These are phyloP conservation scores for Laodelphax striatellus DNA, from an alignment of 1,140 invertebrate species.

Conservation along the genomic window DNA sequence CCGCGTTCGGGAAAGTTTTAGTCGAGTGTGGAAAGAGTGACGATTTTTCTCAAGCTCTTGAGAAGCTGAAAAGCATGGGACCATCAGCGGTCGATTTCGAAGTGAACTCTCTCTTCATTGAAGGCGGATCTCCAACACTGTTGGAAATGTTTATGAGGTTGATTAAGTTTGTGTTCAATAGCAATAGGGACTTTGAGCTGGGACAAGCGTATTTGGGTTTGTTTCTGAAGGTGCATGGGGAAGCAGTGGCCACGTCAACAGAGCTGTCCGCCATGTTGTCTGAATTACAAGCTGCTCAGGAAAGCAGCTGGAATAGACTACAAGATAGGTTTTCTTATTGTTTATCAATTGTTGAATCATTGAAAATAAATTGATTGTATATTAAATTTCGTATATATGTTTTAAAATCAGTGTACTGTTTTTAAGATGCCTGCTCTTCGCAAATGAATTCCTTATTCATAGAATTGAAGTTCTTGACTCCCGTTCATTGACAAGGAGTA, in stretches of 20 bases:
- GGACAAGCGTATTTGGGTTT: constrained; percentile 82
- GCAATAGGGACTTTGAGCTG: constrained; percentile 81
- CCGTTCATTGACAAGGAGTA: too few species aligned
- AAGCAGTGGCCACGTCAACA: constrained; percentile 42
- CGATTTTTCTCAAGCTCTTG: constrained; percentile 44
- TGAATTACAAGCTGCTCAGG: constrained; percentile 44
- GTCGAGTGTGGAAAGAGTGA: constrained; percentile 30
- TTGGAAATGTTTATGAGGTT: constrained; percentile 73
- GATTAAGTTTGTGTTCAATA: constrained; percentile 56
- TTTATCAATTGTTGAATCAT: constrained; percentile 40
- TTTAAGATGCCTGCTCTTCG: too few species aligned
- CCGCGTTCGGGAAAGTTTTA: constrained; percentile 51
- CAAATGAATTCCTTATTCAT: too few species aligned
- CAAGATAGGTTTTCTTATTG: constrained; percentile 52
- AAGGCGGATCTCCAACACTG: constrained; percentile 53
- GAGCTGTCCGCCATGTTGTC: constrained; percentile 43
- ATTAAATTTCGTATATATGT: too few species aligned
- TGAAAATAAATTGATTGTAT: constrained; percentile 34
- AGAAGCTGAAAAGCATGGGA: constrained; percentile 66
- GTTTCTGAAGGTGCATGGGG: constrained; percentile 78
- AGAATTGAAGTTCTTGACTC: too few species aligned
- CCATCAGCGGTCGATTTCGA: constrained; percentile 84
- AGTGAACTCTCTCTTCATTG: constrained; percentile 64
- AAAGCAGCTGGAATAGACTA: constrained; percentile 56
- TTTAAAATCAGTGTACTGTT: too few species aligned